These are phyloP conservation scores for Ctenopoma multispine DNA, from an alignment of 2,797 vertebrate genomes.

Conservation along the genomic window DNA sequence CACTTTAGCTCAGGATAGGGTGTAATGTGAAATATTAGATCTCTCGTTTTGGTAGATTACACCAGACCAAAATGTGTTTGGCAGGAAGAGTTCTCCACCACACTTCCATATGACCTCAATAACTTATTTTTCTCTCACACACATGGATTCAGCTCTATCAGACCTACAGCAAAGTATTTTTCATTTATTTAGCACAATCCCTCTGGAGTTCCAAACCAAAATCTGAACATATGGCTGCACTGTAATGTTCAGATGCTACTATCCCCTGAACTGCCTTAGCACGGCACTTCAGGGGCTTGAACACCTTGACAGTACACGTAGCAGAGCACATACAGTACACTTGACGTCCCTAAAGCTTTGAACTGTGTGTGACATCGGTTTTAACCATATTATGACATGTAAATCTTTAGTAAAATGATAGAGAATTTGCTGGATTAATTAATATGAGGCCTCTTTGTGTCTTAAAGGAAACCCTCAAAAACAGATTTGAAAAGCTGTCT, in stretches of 20 bases:
- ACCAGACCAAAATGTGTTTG: slow-evolving; percentile 51
- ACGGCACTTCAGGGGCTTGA: slow-evolving; percentile 36
- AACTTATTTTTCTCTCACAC: slow-evolving; percentile 29
- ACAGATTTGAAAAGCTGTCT: slow-evolving; percentile 20
- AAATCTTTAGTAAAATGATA: slow-evolving; percentile 35
- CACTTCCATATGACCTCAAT: slow-evolving; percentile 55
- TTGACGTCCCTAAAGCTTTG: slow-evolving; percentile 40
- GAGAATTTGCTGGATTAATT: too few relatives aligned
- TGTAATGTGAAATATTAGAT: slow-evolving; percentile 29
- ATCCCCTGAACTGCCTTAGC: slow-evolving; percentile 46
- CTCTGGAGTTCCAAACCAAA: slow-evolving; percentile 63
- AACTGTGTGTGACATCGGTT: slow-evolving; percentile 25
- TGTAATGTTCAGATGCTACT: slow-evolving; percentile 47
- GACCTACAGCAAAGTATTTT: slow-evolving; percentile 58
- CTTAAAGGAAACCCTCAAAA: slow-evolving; percentile 13
- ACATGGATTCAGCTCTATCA: slow-evolving; percentile 38
- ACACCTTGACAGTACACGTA: slow-evolving; percentile 32
- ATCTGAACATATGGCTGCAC: slow-evolving; percentile 67
- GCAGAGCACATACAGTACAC: slow-evolving; percentile 20
- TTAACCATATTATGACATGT: slow-evolving; percentile 37
- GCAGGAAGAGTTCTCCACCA: slow-evolving; percentile 26
- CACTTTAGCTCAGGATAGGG: slow-evolving; percentile 15
- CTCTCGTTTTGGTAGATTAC: slow-evolving; percentile 35
- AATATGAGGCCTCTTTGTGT: too few relatives aligned
- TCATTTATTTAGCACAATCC: slow-evolving; percentile 49